Percentiles rank a stretch among this genome's conserved stretches.
Evolutionary conservation across 2,797 vertebrate species (phyloP).

Genomic region (Coendou prehensilis): DNA sequence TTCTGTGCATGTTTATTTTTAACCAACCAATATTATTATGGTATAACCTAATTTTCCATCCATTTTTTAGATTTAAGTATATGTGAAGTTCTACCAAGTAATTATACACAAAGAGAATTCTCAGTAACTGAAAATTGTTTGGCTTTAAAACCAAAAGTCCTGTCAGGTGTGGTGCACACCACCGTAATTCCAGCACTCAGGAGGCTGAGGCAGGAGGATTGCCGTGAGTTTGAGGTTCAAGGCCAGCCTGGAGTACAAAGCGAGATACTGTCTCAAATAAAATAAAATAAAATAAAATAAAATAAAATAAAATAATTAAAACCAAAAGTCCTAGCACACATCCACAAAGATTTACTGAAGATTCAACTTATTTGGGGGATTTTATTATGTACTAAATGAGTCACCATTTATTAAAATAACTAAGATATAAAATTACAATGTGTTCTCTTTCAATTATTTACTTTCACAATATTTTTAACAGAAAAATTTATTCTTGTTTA

Average conservation of each 20-base stretch:
- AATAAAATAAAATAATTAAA: neutral
- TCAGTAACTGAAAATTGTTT: neutral
- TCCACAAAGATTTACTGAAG: neutral
- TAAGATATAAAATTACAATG: conserved; percentile 7
- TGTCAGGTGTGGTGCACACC: neutral
- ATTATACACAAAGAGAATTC: neutral
- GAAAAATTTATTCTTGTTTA: conserved; percentile 35
- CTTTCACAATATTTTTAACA: conserved; percentile 5
- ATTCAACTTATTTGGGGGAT: neutral
- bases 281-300: neutral
- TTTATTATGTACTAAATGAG: neutral
- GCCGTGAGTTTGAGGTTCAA: neutral
- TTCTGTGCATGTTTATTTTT: neutral
- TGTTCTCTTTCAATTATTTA: conserved; percentile 9
- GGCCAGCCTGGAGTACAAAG: neutral
- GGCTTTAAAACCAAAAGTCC: conserved; percentile 12
- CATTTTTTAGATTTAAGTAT: neutral
- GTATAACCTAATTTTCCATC: neutral
- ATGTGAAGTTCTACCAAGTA: neutral
- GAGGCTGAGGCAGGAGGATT: neutral
- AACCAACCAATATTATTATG: neutral
- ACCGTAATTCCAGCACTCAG: neutral
- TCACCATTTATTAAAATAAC: conserved; percentile 17
- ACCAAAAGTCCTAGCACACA: neutral
- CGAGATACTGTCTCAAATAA: neutral